These are phyloP conservation scores for Laupala kohalensis DNA, from an alignment of 1,140 invertebrate species.

Conservation along the genomic window DNA sequence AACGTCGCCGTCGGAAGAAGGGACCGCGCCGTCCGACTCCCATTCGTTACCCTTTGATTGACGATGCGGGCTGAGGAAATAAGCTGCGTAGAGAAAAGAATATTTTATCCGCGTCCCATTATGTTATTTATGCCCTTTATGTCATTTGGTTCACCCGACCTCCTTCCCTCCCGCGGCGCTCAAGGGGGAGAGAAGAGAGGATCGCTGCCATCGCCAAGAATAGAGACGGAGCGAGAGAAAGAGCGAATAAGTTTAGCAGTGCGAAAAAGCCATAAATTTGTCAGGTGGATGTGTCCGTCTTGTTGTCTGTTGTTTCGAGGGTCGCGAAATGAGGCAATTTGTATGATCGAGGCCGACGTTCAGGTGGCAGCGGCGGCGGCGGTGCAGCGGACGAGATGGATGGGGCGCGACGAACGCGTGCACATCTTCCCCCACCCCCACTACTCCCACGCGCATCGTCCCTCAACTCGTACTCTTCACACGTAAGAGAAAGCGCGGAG, in stretches of 20 bases:
- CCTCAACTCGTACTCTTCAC: too few relatives aligned
- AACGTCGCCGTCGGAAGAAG: not conserved
- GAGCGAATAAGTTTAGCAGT: constrained; percentile 11
- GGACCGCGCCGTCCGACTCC: not conserved
- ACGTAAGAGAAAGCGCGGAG: too few relatives aligned
- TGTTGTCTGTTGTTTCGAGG: constrained; percentile 9
- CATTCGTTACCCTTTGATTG: constrained; percentile 14
- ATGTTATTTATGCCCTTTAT: constrained; percentile 16
- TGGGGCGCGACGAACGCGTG: not conserved
- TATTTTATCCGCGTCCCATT: constrained; percentile 14
- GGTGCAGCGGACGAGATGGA: not conserved
- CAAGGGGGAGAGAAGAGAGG: not conserved
- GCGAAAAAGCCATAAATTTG: constrained; percentile 16
- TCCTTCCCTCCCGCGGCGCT: not conserved
- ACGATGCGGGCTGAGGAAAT: constrained; percentile 9
- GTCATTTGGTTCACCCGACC: not conserved
- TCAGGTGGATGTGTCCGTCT: constrained; percentile 14
- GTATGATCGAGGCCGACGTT: constrained; percentile 13
- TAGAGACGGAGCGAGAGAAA: not conserved
- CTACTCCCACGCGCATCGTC: too few relatives aligned
- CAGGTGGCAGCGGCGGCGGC: constrained; percentile 7
- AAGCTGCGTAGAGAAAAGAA: constrained; percentile 10
- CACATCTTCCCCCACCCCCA: not conserved
- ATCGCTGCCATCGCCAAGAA: not conserved
- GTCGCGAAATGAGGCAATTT: constrained; percentile 15